Evolutionary conservation across 2,888 invertebrate species (phyloP).

Genomic region (Leucophora obtusa): DNA sequence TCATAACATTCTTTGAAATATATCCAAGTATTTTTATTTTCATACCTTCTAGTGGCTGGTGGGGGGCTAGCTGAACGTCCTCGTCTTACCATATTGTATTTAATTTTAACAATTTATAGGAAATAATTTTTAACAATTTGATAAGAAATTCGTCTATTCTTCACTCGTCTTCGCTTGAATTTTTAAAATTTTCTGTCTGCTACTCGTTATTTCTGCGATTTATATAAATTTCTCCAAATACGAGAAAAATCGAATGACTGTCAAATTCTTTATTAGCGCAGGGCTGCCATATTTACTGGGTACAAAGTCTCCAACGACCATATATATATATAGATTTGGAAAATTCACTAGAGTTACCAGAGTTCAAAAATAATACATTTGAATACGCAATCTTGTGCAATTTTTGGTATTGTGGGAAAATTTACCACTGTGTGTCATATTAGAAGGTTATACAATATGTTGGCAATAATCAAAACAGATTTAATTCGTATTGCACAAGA

Average conservation of each 20-base stretch:
- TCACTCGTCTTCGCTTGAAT: constrained; percentile 9
- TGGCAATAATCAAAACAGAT: too few species aligned
- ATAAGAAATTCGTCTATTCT: too few species aligned
- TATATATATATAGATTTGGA: too few species aligned
- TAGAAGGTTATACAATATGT: too few species aligned
- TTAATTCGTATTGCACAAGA: too few species aligned
- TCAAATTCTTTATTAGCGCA: neutral
- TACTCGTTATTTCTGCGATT: constrained; percentile 8
- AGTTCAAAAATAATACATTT: too few species aligned
- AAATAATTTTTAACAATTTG: constrained; percentile 13
- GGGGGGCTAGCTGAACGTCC: constrained; percentile 87
- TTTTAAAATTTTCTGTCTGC: constrained; percentile 31
- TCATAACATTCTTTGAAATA: constrained; percentile 2
- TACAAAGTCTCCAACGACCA: too few species aligned
- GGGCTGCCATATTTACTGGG: neutral
- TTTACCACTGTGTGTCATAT: too few species aligned
- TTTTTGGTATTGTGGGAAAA: too few species aligned
- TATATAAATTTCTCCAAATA: constrained; percentile 36
- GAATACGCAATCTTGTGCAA: too few species aligned
- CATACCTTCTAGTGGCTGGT: constrained; percentile 82
- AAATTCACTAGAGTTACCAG: too few species aligned
- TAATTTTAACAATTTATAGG: constrained; percentile 38
- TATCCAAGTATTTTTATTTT: neutral
- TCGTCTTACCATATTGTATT: constrained; percentile 84
- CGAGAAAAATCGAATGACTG: constrained; percentile 33